These are phyloP conservation scores for Erebia epiphron DNA, from an alignment of 2,888 invertebrate genomes.

Conservation along the genomic window DNA sequence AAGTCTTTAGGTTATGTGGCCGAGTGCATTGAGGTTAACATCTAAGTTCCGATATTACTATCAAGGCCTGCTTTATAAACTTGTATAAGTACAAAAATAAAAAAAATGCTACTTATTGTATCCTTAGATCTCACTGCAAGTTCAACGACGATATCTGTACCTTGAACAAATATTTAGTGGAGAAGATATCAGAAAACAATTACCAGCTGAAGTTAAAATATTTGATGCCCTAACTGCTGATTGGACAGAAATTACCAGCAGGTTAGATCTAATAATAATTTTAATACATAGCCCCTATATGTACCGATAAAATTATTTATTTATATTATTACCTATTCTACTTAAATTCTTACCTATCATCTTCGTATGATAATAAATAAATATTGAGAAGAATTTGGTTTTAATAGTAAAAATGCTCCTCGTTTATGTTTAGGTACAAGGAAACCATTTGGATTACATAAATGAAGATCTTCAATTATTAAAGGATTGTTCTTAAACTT, in stretches of 20 bases:
- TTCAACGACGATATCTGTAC: conserved; percentile 93
- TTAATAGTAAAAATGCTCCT: no score
- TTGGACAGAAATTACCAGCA: conserved; percentile 87
- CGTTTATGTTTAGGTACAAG: no score
- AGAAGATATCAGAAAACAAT: conserved; percentile 93
- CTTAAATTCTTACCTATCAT: no score
- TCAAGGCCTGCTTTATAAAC: not conserved
- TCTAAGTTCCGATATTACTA: not conserved
- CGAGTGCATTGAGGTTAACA: conserved; percentile 88
- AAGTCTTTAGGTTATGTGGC: conserved; percentile 90
- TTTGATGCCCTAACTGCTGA: conserved; percentile 88
- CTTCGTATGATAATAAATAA: no score
- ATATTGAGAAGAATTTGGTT: no score
- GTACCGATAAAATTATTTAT: not conserved
- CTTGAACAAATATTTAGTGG: conserved; percentile 94
- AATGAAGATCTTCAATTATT: no score
- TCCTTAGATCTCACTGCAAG: conserved; percentile 84
- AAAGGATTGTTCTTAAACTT: no score
- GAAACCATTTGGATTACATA: no score
- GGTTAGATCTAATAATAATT: conserved; percentile 51
- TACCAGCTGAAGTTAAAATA: conserved; percentile 89
- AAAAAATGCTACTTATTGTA: not conserved
- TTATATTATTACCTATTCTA: no score
- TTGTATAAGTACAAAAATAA: not conserved
- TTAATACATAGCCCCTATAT: not conserved